These are phyloP conservation scores for Ormyrus rosae DNA, from an alignment of 2,888 invertebrate genomes.

Conservation along the genomic window DNA sequence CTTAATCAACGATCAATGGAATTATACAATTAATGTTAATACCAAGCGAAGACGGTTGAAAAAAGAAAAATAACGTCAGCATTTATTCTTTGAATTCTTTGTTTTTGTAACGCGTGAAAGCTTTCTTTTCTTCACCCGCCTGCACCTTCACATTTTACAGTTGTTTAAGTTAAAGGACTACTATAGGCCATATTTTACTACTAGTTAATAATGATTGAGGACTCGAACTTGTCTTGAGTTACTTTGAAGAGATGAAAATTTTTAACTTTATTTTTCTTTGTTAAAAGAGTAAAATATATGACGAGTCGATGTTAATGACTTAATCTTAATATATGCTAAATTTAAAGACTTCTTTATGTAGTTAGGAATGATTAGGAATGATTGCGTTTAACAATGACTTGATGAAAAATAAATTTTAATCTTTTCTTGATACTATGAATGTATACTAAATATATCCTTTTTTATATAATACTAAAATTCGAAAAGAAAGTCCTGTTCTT, in stretches of 20 bases:
- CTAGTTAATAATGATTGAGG: slow-evolving; percentile 40
- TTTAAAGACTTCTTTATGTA: slow-evolving; percentile 28
- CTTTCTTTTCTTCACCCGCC: slow-evolving; percentile 12
- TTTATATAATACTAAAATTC: slow-evolving; percentile 27
- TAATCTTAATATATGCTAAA: slow-evolving; percentile 39
- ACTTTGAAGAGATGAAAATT: slow-evolving; percentile 35
- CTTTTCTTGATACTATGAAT: not conserved
- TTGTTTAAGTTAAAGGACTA: slow-evolving; percentile 39
- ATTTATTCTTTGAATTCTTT: not conserved
- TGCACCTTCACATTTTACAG: slow-evolving; percentile 17
- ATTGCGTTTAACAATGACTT: slow-evolving; percentile 22
- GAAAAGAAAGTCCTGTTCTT: slow-evolving; percentile 45
- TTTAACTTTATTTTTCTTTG: slow-evolving; percentile 20
- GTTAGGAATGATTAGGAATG: slow-evolving; percentile 36
- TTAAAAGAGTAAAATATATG: slow-evolving; percentile 29
- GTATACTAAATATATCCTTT: slow-evolving; percentile 13
- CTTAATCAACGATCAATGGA: slow-evolving; percentile 24
- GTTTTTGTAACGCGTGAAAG: not conserved
- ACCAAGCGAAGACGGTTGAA: slow-evolving; percentile 8
- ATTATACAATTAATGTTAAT: slow-evolving; percentile 38
- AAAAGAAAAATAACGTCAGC: slow-evolving; percentile 4
- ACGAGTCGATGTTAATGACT: slow-evolving; percentile 44
- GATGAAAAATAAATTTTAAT: slow-evolving; percentile 34
- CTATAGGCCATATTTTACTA: slow-evolving; percentile 53
- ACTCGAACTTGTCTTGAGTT: slow-evolving; percentile 41